Conservation (phyloP, 2,113 vertebrate species). For the Brachionichthys hirsutus region DNA sequence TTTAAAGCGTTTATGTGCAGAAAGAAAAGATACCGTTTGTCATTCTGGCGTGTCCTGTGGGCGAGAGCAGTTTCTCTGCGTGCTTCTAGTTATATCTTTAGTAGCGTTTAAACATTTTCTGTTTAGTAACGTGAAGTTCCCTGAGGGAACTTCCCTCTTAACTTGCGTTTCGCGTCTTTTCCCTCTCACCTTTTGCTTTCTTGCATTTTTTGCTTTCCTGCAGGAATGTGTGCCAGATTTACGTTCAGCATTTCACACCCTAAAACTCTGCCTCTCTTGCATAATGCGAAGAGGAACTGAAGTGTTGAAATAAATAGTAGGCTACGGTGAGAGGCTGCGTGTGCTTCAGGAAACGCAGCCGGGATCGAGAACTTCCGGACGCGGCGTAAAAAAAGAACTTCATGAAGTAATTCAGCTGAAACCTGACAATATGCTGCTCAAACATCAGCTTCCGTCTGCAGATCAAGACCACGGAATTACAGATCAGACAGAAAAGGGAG, state of each 20-base stretch:
- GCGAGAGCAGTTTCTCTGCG: too few species aligned
- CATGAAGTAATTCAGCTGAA: background rate
- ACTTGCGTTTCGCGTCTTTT: background rate
- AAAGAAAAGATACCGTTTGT: too few species aligned
- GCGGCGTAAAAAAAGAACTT: conserved; percentile 4
- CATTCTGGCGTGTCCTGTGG: too few species aligned
- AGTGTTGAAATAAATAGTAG: conserved; percentile 28
- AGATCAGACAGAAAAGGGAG: background rate
- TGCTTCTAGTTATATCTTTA: too few species aligned
- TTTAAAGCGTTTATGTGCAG: too few species aligned
- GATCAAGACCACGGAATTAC: background rate
- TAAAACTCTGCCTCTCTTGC: conserved; percentile 35
- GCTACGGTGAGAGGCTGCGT: conserved; percentile 1
- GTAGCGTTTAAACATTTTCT: too few species aligned
- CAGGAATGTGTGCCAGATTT: conserved; percentile 9
- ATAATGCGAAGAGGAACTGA: conserved; percentile 48
- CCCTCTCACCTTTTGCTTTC: background rate
- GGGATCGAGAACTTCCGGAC: conserved; percentile 4
- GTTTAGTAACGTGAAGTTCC: too few species aligned
- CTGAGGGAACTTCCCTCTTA: too few species aligned
- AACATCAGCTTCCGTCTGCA: background rate
- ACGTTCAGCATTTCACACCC: conserved; percentile 13
- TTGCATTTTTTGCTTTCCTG: background rate
- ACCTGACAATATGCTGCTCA: conserved; percentile 1
- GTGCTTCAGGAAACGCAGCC: conserved; percentile 9